Base-by-base conservation (phyloP, 30 jellyfish, hydroid and myxozoan genomes). In the Pelagia noctiluca region DNA sequence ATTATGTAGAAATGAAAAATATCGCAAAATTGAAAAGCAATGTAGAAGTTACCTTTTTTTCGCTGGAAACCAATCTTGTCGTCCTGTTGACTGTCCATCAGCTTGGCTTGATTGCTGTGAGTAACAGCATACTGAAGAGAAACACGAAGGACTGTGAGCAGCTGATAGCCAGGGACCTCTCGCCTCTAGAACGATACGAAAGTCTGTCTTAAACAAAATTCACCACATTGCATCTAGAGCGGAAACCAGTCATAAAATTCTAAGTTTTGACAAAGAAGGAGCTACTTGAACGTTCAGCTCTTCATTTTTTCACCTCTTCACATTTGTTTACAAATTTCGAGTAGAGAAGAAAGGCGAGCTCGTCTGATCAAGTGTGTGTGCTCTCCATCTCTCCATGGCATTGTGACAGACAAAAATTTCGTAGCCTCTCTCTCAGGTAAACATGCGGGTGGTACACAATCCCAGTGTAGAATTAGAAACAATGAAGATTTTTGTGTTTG, bases 381-480 rank as follows among this genome's bases (percentile, higher is more conserved):
- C 49, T 42, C 12, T 8, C 8, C 57, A 5, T 42, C 57, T 5
- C 16, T 42, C 16, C 57, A 42, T 42, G 8, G 57, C 57, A 42
- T 42, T 5, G 57, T 42, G 57, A 42, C 57, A 42, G 57, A 66
- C 83, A 80, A 80, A 49, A 57, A 80, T 42, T 34, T 22, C 74
- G 46, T 72, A 83, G 90, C 90, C 90, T 80, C 90, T 50, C 69
- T 80, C 66, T 67, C 90, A 62, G 24, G 83, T 38, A 60, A 71
- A 66, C 66, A 62, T 47, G 67, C 90, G 90, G 90, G 90, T 80
- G 90, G 74, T 64, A 63, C 26, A 73, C 54, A 78, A 61, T 74
- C 31, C 29, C 4, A 60, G 62, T n/a, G 87, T 75, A 53, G 35
- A 69, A 35, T 69, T 37, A 2, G 38, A 37, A 69, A 69, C 82